Evolutionary conservation across 2,797 vertebrate genomes (phyloP), one percentile per base, ranked within the genome.

Genomic region (Emys orbicularis): DNA sequence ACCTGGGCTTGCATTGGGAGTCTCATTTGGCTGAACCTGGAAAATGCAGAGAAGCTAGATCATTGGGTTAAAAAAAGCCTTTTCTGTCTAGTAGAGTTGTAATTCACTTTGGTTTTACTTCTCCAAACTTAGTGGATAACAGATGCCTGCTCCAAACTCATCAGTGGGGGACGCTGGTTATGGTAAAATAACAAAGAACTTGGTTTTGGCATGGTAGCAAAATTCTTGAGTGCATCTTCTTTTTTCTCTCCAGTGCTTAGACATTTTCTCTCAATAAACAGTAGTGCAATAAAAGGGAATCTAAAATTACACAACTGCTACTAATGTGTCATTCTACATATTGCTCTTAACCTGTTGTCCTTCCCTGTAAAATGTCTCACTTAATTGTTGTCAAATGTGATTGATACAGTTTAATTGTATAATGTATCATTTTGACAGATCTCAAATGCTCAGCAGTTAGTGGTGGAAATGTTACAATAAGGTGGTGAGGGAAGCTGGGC

Each of bases 31-130:
- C 83, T 88, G 87, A n/a, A 54, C 89, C 80, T 81, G 77, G n/a
- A 88, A 79, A 92, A 82, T 12, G 57, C 5, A 34, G 79, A 83
- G 83, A 94, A 87, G 74, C 90, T 85, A 91, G 94, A 90, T 94
- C 79, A 90, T 34, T 90, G 11, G 16, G 41, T 93, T 41, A 95
- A 86, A 93, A 82, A 86, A 84, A 79, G 90, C 59, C 94, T 47
- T 56, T 56, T 27, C 23, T 27, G 6, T 80, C 68, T 94, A 83
- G 93, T 80, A 56, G 34, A 86, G 65, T 90, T 94, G 89, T 84
- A 93, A 86, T 92, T 92, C 79, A 31, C 27, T 53, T 31, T 81
- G 68, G 8, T 29, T 96, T 94, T 86, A 53, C 83, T 94, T 94
- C 89, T 84, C 92, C 65, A 79, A 95, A 87, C 81, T 16, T 76